A percentile compares a stretch with the other conserved stretches of the same genome.
Conservation (phyloP, 1,140 invertebrate genomes). For the Papilio polyxenes region DNA sequence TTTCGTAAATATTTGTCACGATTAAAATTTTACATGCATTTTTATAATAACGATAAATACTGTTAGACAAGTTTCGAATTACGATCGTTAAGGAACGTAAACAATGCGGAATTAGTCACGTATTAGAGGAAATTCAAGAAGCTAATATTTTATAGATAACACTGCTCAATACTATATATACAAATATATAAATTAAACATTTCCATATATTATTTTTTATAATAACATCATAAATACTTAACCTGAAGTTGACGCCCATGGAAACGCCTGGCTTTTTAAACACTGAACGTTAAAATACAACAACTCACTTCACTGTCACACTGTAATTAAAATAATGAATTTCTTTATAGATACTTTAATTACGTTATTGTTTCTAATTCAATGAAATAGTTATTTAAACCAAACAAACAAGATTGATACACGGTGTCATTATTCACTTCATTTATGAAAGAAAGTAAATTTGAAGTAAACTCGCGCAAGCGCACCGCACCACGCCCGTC, state of each 20-base stretch:
- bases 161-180: background rate
- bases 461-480: constrained; percentile 36
- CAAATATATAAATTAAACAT: background rate
- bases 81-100: constrained; percentile 36
- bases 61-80: constrained; percentile 22
- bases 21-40: background rate
- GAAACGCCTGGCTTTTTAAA: constrained; percentile 44
- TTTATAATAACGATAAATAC: constrained; percentile 23
- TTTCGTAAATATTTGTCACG: background rate
- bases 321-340: constrained; percentile 36
- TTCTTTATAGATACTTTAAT: constrained; percentile 15
- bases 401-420: constrained; percentile 46
- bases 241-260: constrained; percentile 57
- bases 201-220: constrained; percentile 40
- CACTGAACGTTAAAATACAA: constrained; percentile 34
- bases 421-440: constrained; percentile 48
- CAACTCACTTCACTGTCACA: constrained; percentile 40
- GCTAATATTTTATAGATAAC: background rate
- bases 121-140: background rate
- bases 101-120: constrained; percentile 9
- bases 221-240: constrained; percentile 52
- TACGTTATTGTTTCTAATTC: constrained; percentile 43
- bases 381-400: constrained; percentile 38
- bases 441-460: constrained; percentile 30
- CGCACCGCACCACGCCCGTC: constrained; percentile 34